These are phyloP conservation scores for Sogatella furcifera DNA, from an alignment of 1,140 invertebrate species.

Conservation along the genomic window DNA sequence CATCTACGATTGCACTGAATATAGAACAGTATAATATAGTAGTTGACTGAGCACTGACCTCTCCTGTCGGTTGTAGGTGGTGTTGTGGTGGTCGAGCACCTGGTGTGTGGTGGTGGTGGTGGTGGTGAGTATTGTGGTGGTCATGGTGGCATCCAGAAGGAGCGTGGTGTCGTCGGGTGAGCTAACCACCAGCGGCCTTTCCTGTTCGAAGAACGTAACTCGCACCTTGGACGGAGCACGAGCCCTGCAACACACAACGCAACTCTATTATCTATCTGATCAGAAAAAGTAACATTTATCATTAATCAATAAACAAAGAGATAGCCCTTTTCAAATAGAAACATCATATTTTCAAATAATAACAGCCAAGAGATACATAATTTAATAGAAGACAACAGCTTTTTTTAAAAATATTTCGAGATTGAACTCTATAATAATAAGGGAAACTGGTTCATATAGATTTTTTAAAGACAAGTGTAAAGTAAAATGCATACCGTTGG, in stretches of 20 bases:
- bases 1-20: not conserved
- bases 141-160: slow-evolving; percentile 35
- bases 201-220: slow-evolving; percentile 69
- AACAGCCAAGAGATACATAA: no score
- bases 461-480: no score
- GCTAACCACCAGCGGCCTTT: slow-evolving; percentile 55
- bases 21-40: not conserved
- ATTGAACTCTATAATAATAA: no score
- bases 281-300: no score
- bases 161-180: slow-evolving; percentile 47
- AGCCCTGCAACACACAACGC: slow-evolving; percentile 27
- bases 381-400: no score
- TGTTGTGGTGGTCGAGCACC: slow-evolving; percentile 28
- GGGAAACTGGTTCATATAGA: no score
- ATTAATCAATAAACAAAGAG: no score
- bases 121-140: slow-evolving; percentile 35
- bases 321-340: no score
- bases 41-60: slow-evolving; percentile 37
- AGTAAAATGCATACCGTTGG: no score
- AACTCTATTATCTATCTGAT: no score
- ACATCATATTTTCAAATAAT: no score
- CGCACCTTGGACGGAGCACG: slow-evolving; percentile 52
- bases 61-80: slow-evolving; percentile 43
- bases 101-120: slow-evolving; percentile 33
- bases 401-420: no score